Conservation (phyloP, 2,888 invertebrate genomes). For the Nineta flava region DNA sequence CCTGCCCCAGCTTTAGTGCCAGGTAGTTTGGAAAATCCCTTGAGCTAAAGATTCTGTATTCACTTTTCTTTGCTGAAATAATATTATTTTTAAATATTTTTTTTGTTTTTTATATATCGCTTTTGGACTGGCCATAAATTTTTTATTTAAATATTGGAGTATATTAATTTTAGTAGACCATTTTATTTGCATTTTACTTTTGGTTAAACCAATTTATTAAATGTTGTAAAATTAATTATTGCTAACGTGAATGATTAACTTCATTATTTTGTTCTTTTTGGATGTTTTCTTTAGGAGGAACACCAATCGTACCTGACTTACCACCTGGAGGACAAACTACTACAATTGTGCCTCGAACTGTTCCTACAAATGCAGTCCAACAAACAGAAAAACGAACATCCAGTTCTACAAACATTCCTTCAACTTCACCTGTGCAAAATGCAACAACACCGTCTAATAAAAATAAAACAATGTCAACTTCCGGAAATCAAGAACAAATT, state of each 20-base stretch:
- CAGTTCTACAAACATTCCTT: constrained; percentile 8
- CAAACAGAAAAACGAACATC: constrained; percentile 7
- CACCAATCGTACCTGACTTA: constrained; percentile 28
- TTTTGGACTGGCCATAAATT: no score
- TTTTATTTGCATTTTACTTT: no score
- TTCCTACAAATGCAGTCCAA: constrained; percentile 15
- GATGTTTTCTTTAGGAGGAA: constrained; percentile 32
- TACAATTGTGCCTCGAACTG: constrained; percentile 16
- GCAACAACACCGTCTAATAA: constrained; percentile 15
- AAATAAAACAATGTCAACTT: constrained; percentile 15
- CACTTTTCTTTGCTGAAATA: constrained; percentile 6
- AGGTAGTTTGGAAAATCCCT: constrained; percentile 25
- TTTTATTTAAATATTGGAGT: no score
- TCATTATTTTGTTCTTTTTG: no score
- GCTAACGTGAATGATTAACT: no score
- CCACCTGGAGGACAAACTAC: constrained; percentile 5
- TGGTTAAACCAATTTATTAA: no score
- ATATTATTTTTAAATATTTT: constrained; percentile 3
- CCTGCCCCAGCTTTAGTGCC: constrained; percentile 31
- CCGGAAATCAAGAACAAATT: constrained; percentile 52
- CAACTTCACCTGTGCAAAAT: constrained; percentile 6
- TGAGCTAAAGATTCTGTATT: constrained; percentile 8
- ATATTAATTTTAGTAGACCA: no score
- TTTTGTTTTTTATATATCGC: constrained; percentile 1
- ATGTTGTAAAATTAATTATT: no score